These are phyloP conservation scores for Scyliorhinus canicula DNA, from an alignment of 2,797 vertebrate species.

Conservation along the genomic window DNA sequence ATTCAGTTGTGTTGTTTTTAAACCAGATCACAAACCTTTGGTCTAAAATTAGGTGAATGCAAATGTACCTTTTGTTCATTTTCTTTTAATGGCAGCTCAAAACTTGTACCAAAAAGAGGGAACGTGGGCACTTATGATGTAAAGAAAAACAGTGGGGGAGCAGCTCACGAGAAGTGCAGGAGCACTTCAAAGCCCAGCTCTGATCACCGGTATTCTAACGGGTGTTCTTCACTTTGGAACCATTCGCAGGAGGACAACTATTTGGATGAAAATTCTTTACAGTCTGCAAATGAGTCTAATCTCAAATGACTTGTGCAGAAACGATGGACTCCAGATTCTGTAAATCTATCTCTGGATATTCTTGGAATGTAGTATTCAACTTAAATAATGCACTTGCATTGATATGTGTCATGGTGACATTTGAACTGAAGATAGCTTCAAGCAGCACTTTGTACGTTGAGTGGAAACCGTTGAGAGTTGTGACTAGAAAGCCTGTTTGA, in stretches of 20 bases:
- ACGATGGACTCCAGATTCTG: background rate
- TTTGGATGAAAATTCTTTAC: background rate
- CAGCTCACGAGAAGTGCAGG: background rate
- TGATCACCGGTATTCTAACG: background rate
- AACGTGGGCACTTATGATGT: background rate
- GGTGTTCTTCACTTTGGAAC: background rate
- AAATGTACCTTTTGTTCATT: background rate
- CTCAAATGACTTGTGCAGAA: background rate
- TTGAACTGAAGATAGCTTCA: background rate
- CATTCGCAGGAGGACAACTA: background rate
- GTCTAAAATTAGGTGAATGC: background rate
- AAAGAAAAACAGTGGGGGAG: background rate
- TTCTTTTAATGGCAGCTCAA: slow-evolving; percentile 4
- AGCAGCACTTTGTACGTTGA: slow-evolving; percentile 28
- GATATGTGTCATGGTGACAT: background rate
- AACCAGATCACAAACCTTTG: background rate
- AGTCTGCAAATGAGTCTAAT: background rate
- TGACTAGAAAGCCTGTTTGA: background rate
- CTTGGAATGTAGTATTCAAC: background rate
- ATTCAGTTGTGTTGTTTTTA: background rate
- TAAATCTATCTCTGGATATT: background rate
- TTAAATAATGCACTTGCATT: slow-evolving; percentile 23
- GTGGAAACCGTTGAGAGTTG: background rate
- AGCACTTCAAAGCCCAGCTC: background rate
- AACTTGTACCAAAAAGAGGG: slow-evolving; percentile 12